Conservation (phyloP, 2,888 invertebrate genomes). For the Hypomecis punctinalis region DNA sequence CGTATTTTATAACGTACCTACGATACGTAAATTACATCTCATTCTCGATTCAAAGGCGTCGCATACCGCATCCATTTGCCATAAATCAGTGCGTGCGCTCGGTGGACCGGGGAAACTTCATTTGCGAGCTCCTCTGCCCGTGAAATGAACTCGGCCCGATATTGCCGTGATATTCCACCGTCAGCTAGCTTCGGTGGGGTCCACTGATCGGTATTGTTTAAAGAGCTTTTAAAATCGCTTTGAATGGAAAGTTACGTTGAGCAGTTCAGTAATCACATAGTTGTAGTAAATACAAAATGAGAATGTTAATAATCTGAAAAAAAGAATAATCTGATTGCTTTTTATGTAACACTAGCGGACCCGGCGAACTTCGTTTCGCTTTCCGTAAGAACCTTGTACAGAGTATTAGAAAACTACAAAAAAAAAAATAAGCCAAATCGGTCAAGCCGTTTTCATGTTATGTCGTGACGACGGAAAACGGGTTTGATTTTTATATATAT, state of each 20-base stretch:
- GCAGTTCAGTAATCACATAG: too few relatives aligned
- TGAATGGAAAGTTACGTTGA: background rate
- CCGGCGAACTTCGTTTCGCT: too few relatives aligned
- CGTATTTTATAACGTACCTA: background rate
- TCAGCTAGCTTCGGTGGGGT: conserved; percentile 35
- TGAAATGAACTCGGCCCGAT: conserved; percentile 82
- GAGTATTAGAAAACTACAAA: too few relatives aligned
- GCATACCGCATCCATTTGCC: conserved; percentile 55
- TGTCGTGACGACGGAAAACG: too few relatives aligned
- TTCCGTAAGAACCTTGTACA: too few relatives aligned
- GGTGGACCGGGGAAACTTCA: conserved; percentile 82
- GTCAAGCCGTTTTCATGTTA: too few relatives aligned
- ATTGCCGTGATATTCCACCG: conserved; percentile 63
- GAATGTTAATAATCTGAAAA: too few relatives aligned
- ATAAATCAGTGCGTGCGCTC: conserved; percentile 46
- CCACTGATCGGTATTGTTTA: conserved; percentile 24
- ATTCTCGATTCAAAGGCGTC: conserved; percentile 7
- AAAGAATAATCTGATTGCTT: too few relatives aligned
- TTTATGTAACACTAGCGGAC: too few relatives aligned
- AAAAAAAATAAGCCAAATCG: too few relatives aligned
- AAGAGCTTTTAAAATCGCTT: conserved; percentile 7
- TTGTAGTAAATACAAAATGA: too few relatives aligned
- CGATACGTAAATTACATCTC: conserved; percentile 4
- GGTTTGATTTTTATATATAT: too few relatives aligned
- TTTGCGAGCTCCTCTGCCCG: conserved; percentile 82